Conservation (phyloP, 2,888 invertebrate genomes). For the Drosophila pegasa region DNA sequence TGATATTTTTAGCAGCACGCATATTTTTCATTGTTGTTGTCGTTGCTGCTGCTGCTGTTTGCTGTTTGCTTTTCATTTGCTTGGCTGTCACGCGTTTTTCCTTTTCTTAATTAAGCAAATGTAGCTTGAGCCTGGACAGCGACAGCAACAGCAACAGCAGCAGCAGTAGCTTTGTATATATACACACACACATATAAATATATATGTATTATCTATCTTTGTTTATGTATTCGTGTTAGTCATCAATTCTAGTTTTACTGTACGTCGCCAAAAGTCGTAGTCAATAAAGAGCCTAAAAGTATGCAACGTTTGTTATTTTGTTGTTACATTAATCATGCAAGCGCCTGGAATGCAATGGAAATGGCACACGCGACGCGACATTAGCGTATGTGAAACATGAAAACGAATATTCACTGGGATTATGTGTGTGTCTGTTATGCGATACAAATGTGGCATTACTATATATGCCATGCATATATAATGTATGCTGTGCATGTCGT, state of each 20-base stretch:
- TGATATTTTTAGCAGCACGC: conserved; percentile 59
- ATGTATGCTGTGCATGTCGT: not conserved
- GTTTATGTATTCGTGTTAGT: conserved; percentile 32
- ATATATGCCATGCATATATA: not conserved
- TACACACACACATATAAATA: not conserved
- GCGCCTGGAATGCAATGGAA: conserved; percentile 23
- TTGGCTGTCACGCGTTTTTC: conserved; percentile 22
- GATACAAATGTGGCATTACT: conserved; percentile 3
- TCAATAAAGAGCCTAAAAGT: conserved; percentile 68
- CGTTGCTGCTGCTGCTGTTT: not conserved
- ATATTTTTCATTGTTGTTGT: not conserved
- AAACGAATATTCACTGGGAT: conserved; percentile 45
- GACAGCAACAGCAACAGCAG: not conserved
- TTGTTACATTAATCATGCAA: conserved; percentile 49
- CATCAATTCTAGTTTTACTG: conserved; percentile 37
- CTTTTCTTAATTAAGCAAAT: conserved; percentile 67
- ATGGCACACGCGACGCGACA: conserved; percentile 9
- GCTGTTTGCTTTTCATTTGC: conserved; percentile 21
- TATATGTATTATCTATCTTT: not conserved
- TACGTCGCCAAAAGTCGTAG: conserved; percentile 39
- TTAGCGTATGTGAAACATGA: conserved; percentile 1
- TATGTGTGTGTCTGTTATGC: conserved; percentile 1
- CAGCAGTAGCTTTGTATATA: conserved; percentile 27
- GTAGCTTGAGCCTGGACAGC: conserved; percentile 18
- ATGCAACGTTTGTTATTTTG: conserved; percentile 47